Evolutionary conservation across 2,797 vertebrate species (phyloP).

Genomic region (Capromys pilorides): DNA sequence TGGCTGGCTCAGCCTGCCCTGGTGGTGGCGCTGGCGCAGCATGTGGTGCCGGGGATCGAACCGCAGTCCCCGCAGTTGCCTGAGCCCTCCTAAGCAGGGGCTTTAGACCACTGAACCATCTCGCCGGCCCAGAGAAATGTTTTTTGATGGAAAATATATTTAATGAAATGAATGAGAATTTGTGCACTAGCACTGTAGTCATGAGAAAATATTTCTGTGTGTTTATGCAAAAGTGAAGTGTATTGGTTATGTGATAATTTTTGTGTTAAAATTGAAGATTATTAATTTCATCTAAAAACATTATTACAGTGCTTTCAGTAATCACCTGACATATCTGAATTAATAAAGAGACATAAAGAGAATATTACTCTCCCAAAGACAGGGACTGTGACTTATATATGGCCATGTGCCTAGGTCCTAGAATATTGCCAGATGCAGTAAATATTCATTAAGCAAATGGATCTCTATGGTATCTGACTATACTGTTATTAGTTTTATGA

Average conservation of each 20-base stretch:
- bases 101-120: no score
- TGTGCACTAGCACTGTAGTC: neutral
- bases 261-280: conserved; percentile 11
- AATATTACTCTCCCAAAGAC: neutral
- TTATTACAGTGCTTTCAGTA: conserved; percentile 5
- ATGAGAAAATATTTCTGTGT: neutral
- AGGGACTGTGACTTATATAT: neutral
- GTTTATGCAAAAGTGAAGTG: neutral
- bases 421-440: neutral
- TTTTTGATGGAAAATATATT: conserved; percentile 27
- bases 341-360: neutral
- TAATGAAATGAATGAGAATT: conserved; percentile 36
- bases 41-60: no score
- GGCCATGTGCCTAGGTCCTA: neutral
- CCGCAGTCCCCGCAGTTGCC: no score
- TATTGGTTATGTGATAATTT: neutral
- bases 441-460: neutral
- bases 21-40: no score
- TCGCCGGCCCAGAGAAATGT: neutral
- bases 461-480: neutral
- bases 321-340: neutral
- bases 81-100: no score
- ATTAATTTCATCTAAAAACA: conserved; percentile 5
- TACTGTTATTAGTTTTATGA: conserved; percentile 5
- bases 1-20: no score